Evolutionary conservation across 1,140 invertebrate genomes (phyloP), one percentile per base, ranked within the genome.

Genomic region (Dendroctonus valens): DNA sequence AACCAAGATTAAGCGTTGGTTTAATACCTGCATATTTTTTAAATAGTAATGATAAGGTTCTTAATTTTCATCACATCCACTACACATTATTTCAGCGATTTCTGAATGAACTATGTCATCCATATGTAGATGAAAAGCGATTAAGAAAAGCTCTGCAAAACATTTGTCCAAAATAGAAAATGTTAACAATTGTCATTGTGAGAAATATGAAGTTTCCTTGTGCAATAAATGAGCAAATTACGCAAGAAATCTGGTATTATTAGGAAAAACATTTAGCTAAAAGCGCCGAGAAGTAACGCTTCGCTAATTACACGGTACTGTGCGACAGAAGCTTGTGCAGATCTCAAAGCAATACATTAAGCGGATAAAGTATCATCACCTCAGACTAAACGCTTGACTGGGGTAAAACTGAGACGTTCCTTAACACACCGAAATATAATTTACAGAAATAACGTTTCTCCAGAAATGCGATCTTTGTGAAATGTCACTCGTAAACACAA

Each of bases 371-470:
- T 63, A 63, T 63, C 60, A 63, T 63, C 60, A 63, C 60, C 60
- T 63, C 41, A 54, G n/a, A 44, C 51, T 63, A 63, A 63, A 63
- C 60, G 60, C 60, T 63, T 46, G 60, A 63, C 60, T 63, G 50
- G 48, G 60, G 60, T 63, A 63, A 63, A 42, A 63, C 60, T 63
- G 50, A 63, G 60, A 42, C 41, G 60, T 53, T 63, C 60, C 60
- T 63, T 54, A 26, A 46, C 51, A 63, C 60, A 15, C 52, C 6
- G 15, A 63, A 63, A 63, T 63, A 63, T 63, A 63, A 63, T 63
- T 63, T 63, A 63, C 60, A 63, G 60, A 63, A 63, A 63, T 63
- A 63, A 63, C 60, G 60, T 54, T 63, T 54, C 60, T 61, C 59
- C 11, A 63, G 60, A 63, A 63, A 63, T 63, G 60, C 40, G 60